Conservation (phyloP, 30 jellyfish, hydroid and myxozoan genomes). For the Rhopilema esculentum region DNA sequence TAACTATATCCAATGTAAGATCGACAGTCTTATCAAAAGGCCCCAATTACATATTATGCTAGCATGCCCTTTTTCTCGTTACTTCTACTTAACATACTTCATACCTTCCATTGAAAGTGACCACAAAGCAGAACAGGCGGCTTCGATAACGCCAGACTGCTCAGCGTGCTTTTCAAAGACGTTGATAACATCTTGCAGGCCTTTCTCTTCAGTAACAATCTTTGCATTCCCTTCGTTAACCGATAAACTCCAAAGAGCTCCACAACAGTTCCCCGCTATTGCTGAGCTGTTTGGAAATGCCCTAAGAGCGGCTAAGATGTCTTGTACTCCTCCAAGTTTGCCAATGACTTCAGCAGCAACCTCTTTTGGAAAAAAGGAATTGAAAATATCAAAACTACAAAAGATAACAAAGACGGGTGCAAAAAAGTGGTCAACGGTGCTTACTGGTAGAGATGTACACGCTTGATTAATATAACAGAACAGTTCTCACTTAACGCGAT, state of each 20-base stretch:
- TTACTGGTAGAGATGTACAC: not conserved
- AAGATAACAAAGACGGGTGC: too few relatives aligned
- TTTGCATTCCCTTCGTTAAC: conserved; percentile 85
- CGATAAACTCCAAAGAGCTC: conserved; percentile 91
- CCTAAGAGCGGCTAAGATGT: conserved; percentile 78
- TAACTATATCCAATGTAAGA: too few relatives aligned
- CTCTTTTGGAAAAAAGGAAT: conserved; percentile 26
- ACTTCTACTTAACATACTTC: not conserved
- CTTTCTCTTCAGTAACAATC: conserved; percentile 76
- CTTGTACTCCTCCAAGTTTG: conserved; percentile 94
- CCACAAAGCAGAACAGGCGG: conserved; percentile 90
- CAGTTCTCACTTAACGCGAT: too few relatives aligned
- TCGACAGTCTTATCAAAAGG: too few relatives aligned
- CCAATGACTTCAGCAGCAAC: conserved; percentile 89
- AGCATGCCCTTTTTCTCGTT: too few relatives aligned
- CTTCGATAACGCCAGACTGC: conserved; percentile 71
- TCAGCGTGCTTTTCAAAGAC: conserved; percentile 74
- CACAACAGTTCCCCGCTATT: conserved; percentile 88
- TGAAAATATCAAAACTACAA: too few relatives aligned
- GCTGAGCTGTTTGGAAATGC: conserved; percentile 82
- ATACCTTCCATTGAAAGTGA: conserved; percentile 91
- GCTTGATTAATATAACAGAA: too few relatives aligned
- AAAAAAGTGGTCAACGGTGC: too few relatives aligned
- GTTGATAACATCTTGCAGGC: conserved; percentile 78
- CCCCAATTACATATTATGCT: too few relatives aligned